These are phyloP conservation scores for Trachelus iudaicus DNA, from an alignment of 2,888 invertebrate genomes.

Conservation along the genomic window DNA sequence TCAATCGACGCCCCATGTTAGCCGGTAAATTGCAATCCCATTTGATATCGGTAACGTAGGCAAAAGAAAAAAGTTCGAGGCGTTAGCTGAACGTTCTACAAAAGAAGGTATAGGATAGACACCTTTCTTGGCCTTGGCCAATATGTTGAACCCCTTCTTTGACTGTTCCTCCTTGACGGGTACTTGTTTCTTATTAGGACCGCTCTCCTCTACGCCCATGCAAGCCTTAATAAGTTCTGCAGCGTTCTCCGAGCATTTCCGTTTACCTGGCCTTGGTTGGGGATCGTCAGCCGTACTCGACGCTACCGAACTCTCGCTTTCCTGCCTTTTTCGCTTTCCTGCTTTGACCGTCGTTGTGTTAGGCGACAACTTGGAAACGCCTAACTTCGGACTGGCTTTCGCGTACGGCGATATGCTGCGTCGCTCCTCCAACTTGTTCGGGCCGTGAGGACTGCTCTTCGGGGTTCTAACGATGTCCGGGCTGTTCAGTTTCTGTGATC, in stretches of 20 bases:
- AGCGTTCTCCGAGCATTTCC: conserved; percentile 74
- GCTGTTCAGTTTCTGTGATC: conserved; percentile 62
- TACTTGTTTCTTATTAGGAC: conserved; percentile 64
- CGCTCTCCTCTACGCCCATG: conserved; percentile 67
- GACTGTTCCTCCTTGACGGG: conserved; percentile 61
- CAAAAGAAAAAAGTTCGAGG: conserved; percentile 17
- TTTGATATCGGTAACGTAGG: not conserved
- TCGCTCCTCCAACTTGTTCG: conserved; percentile 56
- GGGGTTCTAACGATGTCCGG: conserved; percentile 60
- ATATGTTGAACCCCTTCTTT: conserved; percentile 62
- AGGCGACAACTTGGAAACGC: conserved; percentile 47
- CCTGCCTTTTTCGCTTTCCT: conserved; percentile 80
- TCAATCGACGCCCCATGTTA: too few species aligned
- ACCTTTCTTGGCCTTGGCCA: conserved; percentile 63
- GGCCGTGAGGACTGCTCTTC: conserved; percentile 60
- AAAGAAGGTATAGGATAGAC: conserved; percentile 34
- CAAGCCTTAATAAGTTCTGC: conserved; percentile 71
- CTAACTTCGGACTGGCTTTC: conserved; percentile 64
- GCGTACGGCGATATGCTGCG: conserved; percentile 64
- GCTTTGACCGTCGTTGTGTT: conserved; percentile 54
- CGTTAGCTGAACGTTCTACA: conserved; percentile 15
- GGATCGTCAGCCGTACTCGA: conserved; percentile 72
- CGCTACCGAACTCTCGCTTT: conserved; percentile 80
- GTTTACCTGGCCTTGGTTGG: conserved; percentile 68
- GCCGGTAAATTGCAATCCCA: too few species aligned